Evolutionary conservation across 2,888 invertebrate species (phyloP), one percentile per base, ranked within the genome.

Genomic region (Drosophila setosimentum): DNA sequence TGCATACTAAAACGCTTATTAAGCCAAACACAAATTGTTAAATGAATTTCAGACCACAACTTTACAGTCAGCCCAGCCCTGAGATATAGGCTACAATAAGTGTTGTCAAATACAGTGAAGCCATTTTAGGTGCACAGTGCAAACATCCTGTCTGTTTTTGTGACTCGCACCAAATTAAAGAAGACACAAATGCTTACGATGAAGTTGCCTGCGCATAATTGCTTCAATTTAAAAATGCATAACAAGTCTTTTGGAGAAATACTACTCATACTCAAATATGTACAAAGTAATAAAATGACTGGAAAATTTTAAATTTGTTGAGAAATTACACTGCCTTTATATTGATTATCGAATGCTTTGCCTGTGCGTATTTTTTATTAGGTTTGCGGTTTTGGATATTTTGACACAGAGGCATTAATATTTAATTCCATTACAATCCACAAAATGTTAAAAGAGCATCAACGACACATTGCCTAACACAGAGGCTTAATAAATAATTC

Each of bases 401-500:
- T 68, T 32, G 29, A 35, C 55, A 57, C 55, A 60, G 66, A 67
- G 24, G 40, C 73, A 85, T 87, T 78, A 87, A 88, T 88, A 88
- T 83, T 83, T 89, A 87, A 87, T 87, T 89, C 85, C 76, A 86
- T 88, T 87, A 87, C 86, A 90, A 74, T 70, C 76, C 74, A 68
- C 73, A 79, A 79, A 77, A 76, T 78, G 68, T 72, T 73, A 67
- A 72, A 83, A 73, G 75, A 64, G 78, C 83, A 86, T 73, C 86
- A 85, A 16, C 58, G 49, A 49, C 58, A 68, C 54, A 50, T 59
- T 63, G 67, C 45, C 53, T n/a, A 62, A 4, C 35, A 68, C 42
- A 49, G 65, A 77, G 57, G 75, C 58, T 69, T 76, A 74, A 84
- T 85, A 77, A 87, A 85, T 89, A 75, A 89, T 89, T 87, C 57